These are phyloP conservation scores for Acropora tenuis DNA, from an alignment of 64 coral and sea anemone species.

Conservation along the genomic window DNA sequence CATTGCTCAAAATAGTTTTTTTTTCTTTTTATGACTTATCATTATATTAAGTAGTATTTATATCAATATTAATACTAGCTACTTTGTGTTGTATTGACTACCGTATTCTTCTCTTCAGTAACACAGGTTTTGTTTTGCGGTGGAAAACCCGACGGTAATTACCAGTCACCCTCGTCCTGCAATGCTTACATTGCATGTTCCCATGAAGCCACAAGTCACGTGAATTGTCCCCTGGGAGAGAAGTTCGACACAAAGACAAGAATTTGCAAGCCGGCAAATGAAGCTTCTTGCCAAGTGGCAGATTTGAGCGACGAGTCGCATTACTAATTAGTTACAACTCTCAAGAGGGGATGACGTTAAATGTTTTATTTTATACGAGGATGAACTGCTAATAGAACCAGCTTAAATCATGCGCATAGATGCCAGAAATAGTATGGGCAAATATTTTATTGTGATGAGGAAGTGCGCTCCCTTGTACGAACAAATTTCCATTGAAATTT, in stretches of 20 bases:
- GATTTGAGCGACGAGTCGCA: not conserved
- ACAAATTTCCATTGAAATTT: too few species aligned
- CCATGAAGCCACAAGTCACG: slow-evolving; percentile 43
- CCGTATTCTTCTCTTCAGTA: slow-evolving; percentile 26
- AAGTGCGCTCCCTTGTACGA: too few species aligned
- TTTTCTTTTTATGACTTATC: too few species aligned
- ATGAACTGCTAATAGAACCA: too few species aligned
- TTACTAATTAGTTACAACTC: not conserved
- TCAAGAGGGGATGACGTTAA: not conserved
- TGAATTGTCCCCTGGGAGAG: slow-evolving; percentile 35
- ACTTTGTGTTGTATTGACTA: too few species aligned
- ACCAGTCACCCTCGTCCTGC: slow-evolving; percentile 30
- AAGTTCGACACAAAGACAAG: slow-evolving; percentile 19
- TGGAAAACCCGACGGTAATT: slow-evolving; percentile 45
- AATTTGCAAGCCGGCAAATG: not conserved
- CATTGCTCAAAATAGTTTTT: too few species aligned
- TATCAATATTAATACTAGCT: too few species aligned
- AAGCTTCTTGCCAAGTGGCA: not conserved
- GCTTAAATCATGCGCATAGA: too few species aligned
- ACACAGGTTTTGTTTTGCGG: slow-evolving; percentile 37
- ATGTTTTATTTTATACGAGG: too few species aligned
- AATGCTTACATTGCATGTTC: slow-evolving; percentile 52
- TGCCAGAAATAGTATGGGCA: too few species aligned
- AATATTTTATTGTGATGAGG: too few species aligned
- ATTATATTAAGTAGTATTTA: too few species aligned